Base-by-base conservation (phyloP, 2,797 vertebrate species). In the Sphenodon punctatus region DNA sequence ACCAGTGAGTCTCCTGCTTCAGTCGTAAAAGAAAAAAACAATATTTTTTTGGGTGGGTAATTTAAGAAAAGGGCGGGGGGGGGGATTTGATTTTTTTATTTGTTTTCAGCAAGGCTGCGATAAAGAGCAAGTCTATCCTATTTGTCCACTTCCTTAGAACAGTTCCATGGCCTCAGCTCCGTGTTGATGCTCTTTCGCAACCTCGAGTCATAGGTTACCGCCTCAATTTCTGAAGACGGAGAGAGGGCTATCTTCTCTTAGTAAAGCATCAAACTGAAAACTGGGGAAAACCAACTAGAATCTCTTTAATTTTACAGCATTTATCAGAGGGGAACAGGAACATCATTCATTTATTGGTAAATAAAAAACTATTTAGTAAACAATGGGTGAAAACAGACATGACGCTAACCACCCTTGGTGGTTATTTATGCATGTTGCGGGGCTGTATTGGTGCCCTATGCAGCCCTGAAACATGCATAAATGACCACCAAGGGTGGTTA, bases 1-100 rank as follows among this genome's bases (percentile, higher is more conserved):
- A 90, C 68, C 80, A 78, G n/a, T 4, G 76, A 90, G 79, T 59
- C 86, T 92, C 92, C 64, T 86, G 85, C 64, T 41, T 89, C 82
- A 82, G 64, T 69, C 19, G 1, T 90, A 90, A 90, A 90, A 90
- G 88, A 76, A 82, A 90, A 92, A 90, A 80, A 84, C 88, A 90
- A 92, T 88, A 86, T 92, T 93, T 88, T 92, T 90, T 92, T 34
- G 91, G 89, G 83, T 80, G 64, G 83, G 89, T 88, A 86, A 88
- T 65, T 86, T 53, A 75, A 91, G 89, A 88, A 84, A n/a, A n/a
- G n/a, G n/a, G n/a, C n/a, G n/a, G n/a, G n/a, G 42, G 82, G 36
- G 75, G 77, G 80, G 68, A 39, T 74, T 87, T 58, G n/a, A n/a
- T 45, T 75, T 70, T 19, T 75, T 83, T 68, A 65, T 45, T 61